These are phyloP conservation scores for Meta bourneti DNA, from an alignment of 2,888 invertebrate genomes.

Conservation along the genomic window DNA sequence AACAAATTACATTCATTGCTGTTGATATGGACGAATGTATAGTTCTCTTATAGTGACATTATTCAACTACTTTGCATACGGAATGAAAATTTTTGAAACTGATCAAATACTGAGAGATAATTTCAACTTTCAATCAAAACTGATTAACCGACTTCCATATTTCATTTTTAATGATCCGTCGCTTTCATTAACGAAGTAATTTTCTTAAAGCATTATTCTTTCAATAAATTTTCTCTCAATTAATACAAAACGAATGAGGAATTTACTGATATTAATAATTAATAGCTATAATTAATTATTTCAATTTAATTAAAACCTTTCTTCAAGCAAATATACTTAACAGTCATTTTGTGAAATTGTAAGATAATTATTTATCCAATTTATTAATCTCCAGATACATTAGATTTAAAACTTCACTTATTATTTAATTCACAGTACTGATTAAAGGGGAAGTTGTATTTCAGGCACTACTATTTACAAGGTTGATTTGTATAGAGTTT, in stretches of 20 bases:
- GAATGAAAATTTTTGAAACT: neutral
- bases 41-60: too few species aligned
- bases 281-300: neutral
- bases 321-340: neutral
- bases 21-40: too few species aligned
- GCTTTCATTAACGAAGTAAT: neutral
- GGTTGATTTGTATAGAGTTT: too few species aligned
- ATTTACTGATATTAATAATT: neutral
- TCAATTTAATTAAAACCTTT: neutral
- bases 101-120: neutral
- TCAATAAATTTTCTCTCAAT: neutral
- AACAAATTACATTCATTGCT: too few species aligned
- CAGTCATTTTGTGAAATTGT: neutral
- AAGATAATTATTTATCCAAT: too few species aligned
- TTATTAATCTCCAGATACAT: too few species aligned
- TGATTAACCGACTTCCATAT: neutral
- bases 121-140: neutral
- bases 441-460: too few species aligned
- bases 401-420: too few species aligned
- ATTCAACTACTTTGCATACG: too few species aligned
- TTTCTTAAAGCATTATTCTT: neutral
- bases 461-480: too few species aligned
- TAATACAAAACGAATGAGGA: neutral
- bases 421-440: too few species aligned
- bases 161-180: neutral